phyloP scores from a whole-genome alignment of 2,113 vertebrate species.

The Hemiscyllium ocellatum region DNA sequence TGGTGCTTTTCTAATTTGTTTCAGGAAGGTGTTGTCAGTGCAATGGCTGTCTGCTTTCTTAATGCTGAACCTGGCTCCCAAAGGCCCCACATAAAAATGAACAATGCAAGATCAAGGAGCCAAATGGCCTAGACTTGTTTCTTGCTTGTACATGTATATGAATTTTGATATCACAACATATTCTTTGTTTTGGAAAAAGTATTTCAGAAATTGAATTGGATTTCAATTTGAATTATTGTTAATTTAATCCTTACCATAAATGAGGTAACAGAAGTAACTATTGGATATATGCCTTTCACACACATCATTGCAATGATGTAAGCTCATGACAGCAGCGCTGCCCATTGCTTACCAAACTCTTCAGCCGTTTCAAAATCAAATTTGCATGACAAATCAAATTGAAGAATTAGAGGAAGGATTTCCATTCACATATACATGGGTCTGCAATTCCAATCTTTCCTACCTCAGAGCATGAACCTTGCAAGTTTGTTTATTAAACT shows the following conservation, averaged over 20 bases:
- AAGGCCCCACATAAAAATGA: background rate
- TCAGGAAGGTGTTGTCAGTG: background rate
- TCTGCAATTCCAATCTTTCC: background rate
- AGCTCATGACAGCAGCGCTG: background rate
- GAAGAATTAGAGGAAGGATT: background rate
- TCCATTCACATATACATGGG: background rate
- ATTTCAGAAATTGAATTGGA: background rate
- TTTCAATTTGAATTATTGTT: background rate
- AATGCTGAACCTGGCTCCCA: background rate
- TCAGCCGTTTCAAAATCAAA: background rate
- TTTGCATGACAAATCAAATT: background rate
- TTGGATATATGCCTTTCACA: background rate
- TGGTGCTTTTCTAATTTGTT: background rate
- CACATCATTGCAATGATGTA: background rate
- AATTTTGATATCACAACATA: background rate
- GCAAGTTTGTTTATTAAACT: background rate
- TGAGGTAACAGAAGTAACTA: background rate
- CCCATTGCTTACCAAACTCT: background rate
- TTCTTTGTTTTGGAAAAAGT: background rate
- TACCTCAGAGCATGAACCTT: background rate
- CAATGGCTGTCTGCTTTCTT: background rate
- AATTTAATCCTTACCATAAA: conserved; percentile 2
- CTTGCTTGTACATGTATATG: background rate
- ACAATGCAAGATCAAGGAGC: background rate
- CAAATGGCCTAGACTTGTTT: too few species aligned